phyloP scores from a whole-genome alignment of 2,113 vertebrate species.

The Perca flavescens region DNA sequence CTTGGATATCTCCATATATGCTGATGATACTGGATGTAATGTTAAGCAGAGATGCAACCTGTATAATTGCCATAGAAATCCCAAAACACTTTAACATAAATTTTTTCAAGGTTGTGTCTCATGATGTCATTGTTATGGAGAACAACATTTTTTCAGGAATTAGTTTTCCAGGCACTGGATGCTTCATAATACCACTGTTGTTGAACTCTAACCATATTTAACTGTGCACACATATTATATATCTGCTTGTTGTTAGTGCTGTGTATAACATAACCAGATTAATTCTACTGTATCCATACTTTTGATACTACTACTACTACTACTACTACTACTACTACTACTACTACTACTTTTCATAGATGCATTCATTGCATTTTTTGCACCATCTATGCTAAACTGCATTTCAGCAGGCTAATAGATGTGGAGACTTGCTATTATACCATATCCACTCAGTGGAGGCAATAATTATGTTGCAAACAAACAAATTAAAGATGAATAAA shows the following conservation, averaged over 20 bases:
- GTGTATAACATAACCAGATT: neutral
- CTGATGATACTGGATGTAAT: neutral
- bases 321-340: too few species aligned
- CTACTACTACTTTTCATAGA: neutral
- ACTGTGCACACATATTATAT: neutral
- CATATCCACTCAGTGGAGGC: too few species aligned
- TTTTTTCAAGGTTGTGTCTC: neutral
- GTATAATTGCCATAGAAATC: too few species aligned
- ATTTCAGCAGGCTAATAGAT: neutral
- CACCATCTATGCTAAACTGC: neutral
- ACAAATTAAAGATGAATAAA: neutral
- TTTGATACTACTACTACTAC: too few species aligned
- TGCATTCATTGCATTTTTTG: neutral
- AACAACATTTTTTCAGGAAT: neutral
- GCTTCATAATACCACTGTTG: too few species aligned
- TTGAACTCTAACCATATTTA: neutral
- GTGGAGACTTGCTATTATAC: too few species aligned
- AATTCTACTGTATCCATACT: neutral
- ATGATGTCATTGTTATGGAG: neutral
- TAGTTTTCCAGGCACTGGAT: neutral
- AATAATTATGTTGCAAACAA: too few species aligned
- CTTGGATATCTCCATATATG: neutral
- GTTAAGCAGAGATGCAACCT: too few species aligned
- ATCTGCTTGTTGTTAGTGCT: neutral
- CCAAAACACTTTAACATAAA: neutral